Evolutionary conservation across 2,797 vertebrate species (phyloP).

Genomic region (Cuculus canorus): DNA sequence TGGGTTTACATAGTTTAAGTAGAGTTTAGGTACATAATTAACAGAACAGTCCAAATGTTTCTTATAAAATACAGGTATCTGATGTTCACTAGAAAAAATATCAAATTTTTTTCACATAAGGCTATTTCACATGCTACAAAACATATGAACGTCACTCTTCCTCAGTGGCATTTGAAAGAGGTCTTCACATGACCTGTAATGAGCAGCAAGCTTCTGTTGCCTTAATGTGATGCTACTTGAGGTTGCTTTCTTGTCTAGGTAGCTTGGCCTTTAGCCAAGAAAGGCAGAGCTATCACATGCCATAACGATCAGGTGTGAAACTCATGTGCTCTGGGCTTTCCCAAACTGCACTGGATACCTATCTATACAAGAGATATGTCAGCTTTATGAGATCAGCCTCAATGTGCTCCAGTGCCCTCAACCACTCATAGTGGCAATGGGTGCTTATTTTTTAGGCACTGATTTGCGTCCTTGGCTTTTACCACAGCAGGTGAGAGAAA

Average conservation of each 20-base stretch:
- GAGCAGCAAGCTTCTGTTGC: background rate
- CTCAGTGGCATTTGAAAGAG: background rate
- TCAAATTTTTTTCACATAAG: background rate
- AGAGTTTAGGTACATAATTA: background rate
- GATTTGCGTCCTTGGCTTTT: background rate
- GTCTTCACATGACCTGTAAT: background rate
- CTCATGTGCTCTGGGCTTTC: background rate
- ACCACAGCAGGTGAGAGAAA: background rate
- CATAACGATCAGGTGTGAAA: background rate
- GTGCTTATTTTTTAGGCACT: background rate
- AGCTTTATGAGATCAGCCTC: background rate
- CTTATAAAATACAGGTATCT: background rate
- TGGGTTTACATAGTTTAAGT: background rate
- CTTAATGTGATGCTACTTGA: background rate
- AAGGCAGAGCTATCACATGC: background rate
- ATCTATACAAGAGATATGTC: background rate
- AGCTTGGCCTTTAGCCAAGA: background rate
- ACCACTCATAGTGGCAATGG: background rate
- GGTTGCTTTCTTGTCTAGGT: background rate
- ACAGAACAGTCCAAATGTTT: background rate
- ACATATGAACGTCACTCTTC: background rate
- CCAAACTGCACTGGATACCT: background rate
- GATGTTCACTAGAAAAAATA: background rate
- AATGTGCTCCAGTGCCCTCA: background rate
- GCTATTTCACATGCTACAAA: background rate